phyloP scores from a whole-genome alignment of 2,888 invertebrate species.

The Tetramorium bicarinatum region DNA sequence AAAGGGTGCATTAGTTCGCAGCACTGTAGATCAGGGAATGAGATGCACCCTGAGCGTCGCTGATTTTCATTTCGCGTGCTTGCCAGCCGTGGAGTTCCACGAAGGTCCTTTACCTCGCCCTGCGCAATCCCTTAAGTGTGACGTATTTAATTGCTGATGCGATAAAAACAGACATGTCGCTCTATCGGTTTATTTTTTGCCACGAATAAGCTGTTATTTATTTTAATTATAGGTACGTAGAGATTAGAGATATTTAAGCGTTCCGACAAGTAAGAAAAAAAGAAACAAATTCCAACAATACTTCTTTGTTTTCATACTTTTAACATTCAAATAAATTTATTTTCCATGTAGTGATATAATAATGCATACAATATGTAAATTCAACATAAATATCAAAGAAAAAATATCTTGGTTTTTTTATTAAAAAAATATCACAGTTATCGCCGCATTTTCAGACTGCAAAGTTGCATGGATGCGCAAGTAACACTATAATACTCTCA shows the following conservation, averaged over 20 bases:
- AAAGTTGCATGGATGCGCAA: background rate
- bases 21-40: slow-evolving; percentile 69
- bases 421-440: background rate
- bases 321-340: background rate
- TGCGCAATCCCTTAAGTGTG: slow-evolving; percentile 67
- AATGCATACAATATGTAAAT: background rate
- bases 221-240: background rate
- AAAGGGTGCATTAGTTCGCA: slow-evolving; percentile 58
- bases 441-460: background rate
- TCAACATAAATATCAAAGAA: background rate
- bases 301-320: background rate
- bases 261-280: background rate
- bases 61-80: slow-evolving; percentile 78
- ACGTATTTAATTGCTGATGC: slow-evolving; percentile 68
- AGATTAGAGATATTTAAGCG: background rate
- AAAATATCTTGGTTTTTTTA: background rate
- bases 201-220: slow-evolving; percentile 3
- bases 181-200: slow-evolving; percentile 3
- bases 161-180: slow-evolving; percentile 48
- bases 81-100: slow-evolving; percentile 58
- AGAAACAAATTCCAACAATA: background rate
- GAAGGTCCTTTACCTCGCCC: slow-evolving; percentile 66
- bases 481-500: background rate
- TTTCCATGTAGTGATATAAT: background rate
- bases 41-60: slow-evolving; percentile 73